Base-by-base conservation (phyloP, 2,797 vertebrate genomes). In the Sternotherus odoratus region DNA sequence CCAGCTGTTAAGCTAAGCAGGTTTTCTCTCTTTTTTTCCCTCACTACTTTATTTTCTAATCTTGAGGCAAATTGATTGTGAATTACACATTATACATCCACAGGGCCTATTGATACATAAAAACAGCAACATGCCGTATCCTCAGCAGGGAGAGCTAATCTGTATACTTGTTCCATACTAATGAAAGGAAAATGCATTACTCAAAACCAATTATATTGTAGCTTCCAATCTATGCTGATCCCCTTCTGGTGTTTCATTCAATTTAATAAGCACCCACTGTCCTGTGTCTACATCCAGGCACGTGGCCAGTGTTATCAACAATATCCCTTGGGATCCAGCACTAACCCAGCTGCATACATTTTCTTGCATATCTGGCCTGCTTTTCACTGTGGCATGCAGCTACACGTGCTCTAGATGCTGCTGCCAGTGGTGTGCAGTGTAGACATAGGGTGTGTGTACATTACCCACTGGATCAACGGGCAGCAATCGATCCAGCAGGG, bases 121-220 rank as follows among this genome's bases (percentile, higher is more conserved):
- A 57, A 51, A 36, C 83, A n/a, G 46, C 85, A 88, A 23, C 43
- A 72, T 15, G 0, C 3, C 6, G 36, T 2, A 1, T 0, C 7
- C 86, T 79, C 80, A 8, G 72, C 51, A 6, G 78, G 50, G 56
- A 5, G 83, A 86, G 63, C 77, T 77, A 17, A 88, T 69, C 69
- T 1, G 0, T 36, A 12, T 1, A 0, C 2, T 1, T 4, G 6
- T 53, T 39, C 49, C 79, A 5, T 19, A 3, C 39, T 36, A 54
- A 72, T 1, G 0, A 39, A 77, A n/a, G 50, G 63, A 66, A 82
- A 77, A 81, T 63, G 79, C 50, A 54, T 15, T 53, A 56, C n/a
- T 57, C 46, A 8, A 60, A 30, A 17, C 49, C 0, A 16, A 46
- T 49, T 50, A 51, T 1, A 5, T 12, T 75, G 72, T 28, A 30